Conservation (phyloP, 2,113 vertebrate genomes). For the Microcebus murinus region DNA sequence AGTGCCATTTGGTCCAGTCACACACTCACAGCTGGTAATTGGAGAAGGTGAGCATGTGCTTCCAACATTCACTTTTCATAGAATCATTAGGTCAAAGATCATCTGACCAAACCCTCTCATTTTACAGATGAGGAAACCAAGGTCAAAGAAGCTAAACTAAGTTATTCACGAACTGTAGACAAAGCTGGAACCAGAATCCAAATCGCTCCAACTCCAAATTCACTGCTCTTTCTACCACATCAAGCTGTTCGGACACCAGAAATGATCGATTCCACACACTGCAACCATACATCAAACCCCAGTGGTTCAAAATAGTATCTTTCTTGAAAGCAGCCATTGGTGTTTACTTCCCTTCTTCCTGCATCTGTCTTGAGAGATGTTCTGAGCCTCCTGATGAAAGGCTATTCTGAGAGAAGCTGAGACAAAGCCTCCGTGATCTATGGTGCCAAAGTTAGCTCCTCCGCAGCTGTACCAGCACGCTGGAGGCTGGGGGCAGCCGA, state of each 20-base stretch:
- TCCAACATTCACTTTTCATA: constrained; percentile 51
- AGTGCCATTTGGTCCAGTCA: constrained; percentile 32
- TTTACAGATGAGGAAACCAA: constrained; percentile 65
- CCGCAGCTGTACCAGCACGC: constrained; percentile 86
- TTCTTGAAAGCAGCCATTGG: neutral
- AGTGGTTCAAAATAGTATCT: neutral
- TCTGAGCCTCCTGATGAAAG: constrained; percentile 37
- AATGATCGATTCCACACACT: neutral
- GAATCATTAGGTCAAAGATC: constrained; percentile 52
- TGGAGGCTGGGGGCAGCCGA: constrained; percentile 71
- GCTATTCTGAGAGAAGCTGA: constrained; percentile 81
- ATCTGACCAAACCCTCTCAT: constrained; percentile 10
- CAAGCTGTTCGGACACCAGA: neutral
- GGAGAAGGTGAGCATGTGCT: constrained; percentile 21
- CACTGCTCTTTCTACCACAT: neutral
- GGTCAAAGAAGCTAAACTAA: constrained; percentile 53
- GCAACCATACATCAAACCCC: neutral
- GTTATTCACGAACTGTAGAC: neutral
- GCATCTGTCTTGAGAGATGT: neutral
- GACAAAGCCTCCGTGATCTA: constrained; percentile 82
- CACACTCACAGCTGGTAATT: constrained; percentile 61
- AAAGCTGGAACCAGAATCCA: neutral
- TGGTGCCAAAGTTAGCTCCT: constrained; percentile 84
- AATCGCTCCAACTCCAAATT: neutral
- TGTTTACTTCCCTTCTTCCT: neutral